Percentiles rank a stretch among this genome's conserved stretches.
phyloP scores from a whole-genome alignment of 2,888 invertebrate genomes.

The Apamea sordens region DNA sequence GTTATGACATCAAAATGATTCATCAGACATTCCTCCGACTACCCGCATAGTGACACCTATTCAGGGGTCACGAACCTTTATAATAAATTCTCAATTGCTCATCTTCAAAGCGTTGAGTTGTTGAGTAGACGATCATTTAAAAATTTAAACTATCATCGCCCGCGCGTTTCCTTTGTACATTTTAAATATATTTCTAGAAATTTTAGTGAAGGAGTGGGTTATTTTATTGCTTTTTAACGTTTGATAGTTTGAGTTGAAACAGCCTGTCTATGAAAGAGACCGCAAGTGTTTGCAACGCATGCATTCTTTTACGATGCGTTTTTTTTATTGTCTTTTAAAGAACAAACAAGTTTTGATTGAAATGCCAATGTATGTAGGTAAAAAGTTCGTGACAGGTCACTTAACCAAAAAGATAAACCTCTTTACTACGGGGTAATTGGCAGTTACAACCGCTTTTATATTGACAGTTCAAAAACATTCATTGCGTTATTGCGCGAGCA shows the following conservation, averaged over 20 bases:
- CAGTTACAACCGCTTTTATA: no score
- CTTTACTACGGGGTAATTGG: no score
- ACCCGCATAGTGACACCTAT: conserved; percentile 44
- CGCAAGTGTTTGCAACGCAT: conserved; percentile 49
- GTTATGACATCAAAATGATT: conserved; percentile 12
- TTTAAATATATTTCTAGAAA: conserved; percentile 14
- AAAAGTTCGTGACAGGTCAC: conserved; percentile 5
- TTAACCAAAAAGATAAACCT: background rate
- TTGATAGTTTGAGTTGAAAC: conserved; percentile 31
- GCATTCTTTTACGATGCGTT: conserved; percentile 5
- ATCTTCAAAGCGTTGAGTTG: conserved; percentile 8
- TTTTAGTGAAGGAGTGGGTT: background rate
- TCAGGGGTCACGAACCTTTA: conserved; percentile 52
- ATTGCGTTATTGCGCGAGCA: no score
- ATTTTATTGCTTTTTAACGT: conserved; percentile 38
- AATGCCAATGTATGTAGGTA: conserved; percentile 4
- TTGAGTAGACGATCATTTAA: conserved; percentile 6
- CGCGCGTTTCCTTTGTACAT: conserved; percentile 38
- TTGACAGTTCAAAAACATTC: no score
- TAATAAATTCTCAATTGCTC: conserved; percentile 33
- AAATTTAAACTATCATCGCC: conserved; percentile 24
- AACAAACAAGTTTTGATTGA: conserved; percentile 28
- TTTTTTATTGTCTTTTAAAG: conserved; percentile 14
- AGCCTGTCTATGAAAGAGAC: conserved; percentile 16
- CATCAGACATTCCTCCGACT: conserved; percentile 11